Conservation (phyloP, 2,113 vertebrate species). For the Cercocebus atys region DNA sequence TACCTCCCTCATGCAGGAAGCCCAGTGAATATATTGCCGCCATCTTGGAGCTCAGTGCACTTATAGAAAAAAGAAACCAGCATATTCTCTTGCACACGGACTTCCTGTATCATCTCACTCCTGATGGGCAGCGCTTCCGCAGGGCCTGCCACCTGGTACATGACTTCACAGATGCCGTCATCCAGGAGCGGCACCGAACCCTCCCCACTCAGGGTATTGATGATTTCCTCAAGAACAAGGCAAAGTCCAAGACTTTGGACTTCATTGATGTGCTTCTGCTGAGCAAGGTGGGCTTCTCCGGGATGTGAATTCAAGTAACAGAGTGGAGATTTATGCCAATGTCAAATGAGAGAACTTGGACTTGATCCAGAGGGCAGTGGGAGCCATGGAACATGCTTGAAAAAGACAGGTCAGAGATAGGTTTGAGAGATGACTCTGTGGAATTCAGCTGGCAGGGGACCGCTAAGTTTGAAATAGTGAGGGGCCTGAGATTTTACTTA, state of each 20-base stretch:
- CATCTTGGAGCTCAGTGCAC: slow-evolving; percentile 87
- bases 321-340: not conserved
- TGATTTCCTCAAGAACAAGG: slow-evolving; percentile 56
- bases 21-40: slow-evolving; percentile 87
- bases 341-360: not conserved
- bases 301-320: not conserved
- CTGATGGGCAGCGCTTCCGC: slow-evolving; percentile 83
- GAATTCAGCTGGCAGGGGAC: not conserved
- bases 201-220: slow-evolving; percentile 70
- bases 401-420: not conserved
- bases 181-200: slow-evolving; percentile 79
- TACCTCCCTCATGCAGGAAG: slow-evolving; percentile 62
- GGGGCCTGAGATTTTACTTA: not conserved
- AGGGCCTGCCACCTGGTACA: slow-evolving; percentile 86
- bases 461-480: not conserved
- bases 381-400: not conserved
- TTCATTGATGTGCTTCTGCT: slow-evolving; percentile 92
- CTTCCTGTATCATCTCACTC: slow-evolving; percentile 85
- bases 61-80: slow-evolving; percentile 83
- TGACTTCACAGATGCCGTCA: slow-evolving; percentile 84
- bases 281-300: slow-evolving; percentile 81
- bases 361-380: not conserved
- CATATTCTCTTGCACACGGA: slow-evolving; percentile 80
- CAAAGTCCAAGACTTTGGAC: slow-evolving; percentile 81
- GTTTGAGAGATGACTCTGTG: not conserved